phyloP scores from a whole-genome alignment of 2,113 vertebrate species.

The Sinosuthora webbiana region DNA sequence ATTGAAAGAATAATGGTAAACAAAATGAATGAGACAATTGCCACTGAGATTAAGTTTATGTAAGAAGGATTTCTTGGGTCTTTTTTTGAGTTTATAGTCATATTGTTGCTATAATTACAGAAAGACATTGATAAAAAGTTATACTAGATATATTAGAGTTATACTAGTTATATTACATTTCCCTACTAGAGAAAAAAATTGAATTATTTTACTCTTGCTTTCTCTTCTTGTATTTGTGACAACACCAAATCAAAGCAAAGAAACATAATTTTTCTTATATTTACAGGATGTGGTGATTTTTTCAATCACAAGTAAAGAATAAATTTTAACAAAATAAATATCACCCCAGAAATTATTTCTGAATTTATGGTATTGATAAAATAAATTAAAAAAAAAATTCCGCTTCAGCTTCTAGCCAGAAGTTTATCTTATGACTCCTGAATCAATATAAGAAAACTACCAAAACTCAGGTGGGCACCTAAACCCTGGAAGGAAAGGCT shows the following conservation, averaged over 20 bases:
- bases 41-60: not conserved
- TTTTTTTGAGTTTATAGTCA: not conserved
- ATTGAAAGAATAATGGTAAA: not conserved
- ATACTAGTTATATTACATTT: not conserved
- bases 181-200: not conserved
- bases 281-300: not conserved
- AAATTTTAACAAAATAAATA: not conserved
- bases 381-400: not conserved
- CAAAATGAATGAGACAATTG: not conserved
- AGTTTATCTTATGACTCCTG: not conserved
- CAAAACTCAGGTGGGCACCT: not conserved
- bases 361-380: not conserved
- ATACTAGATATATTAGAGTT: too few relatives aligned
- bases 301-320: not conserved
- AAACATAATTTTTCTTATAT: not conserved
- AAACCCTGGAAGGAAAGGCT: not conserved
- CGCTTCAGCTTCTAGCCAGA: not conserved
- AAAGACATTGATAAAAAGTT: not conserved
- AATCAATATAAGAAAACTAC: not conserved
- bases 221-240: not conserved
- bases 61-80: not conserved
- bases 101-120: not conserved
- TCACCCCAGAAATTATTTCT: not conserved
- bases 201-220: not conserved
- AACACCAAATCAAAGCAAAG: not conserved